phyloP scores from a whole-genome alignment of 2,888 invertebrate species.

The Nomada flava region DNA sequence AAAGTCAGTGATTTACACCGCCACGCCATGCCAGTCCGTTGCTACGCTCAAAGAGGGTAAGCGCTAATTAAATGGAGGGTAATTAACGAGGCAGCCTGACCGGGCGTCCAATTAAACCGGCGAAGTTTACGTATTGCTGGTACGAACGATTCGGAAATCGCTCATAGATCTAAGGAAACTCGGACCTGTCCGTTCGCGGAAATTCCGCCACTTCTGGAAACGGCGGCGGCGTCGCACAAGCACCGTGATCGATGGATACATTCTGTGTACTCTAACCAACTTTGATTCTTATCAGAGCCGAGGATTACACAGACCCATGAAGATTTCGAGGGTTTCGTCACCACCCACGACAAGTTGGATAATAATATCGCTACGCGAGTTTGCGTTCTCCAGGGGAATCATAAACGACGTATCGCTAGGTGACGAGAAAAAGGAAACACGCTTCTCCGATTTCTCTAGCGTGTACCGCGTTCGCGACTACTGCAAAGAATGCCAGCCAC shows the following conservation, averaged over 20 bases:
- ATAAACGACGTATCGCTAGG: not conserved
- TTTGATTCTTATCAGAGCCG: conserved; percentile 4
- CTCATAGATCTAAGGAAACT: conserved; percentile 54
- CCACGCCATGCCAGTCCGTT: conserved; percentile 21
- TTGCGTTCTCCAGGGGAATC: too few relatives aligned
- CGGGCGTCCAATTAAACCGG: conserved; percentile 68
- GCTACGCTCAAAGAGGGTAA: conserved; percentile 63
- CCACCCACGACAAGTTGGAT: too few relatives aligned
- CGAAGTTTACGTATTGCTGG: conserved; percentile 63
- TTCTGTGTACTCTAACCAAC: conserved; percentile 33
- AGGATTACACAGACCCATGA: too few relatives aligned
- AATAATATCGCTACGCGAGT: too few relatives aligned
- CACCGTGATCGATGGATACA: conserved; percentile 46
- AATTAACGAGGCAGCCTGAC: conserved; percentile 70
- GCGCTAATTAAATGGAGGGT: conserved; percentile 73
- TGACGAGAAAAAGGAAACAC: conserved; percentile 31
- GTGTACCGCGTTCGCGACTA: conserved; percentile 18
- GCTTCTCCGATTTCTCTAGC: not conserved
- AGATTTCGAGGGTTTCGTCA: too few relatives aligned
- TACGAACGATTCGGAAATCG: conserved; percentile 60
- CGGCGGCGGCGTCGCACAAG: not conserved
- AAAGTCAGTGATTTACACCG: conserved; percentile 69
- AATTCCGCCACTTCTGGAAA: conserved; percentile 16
- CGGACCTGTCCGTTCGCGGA: not conserved
- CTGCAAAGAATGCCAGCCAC: conserved; percentile 44